Conservation (phyloP, 2,797 vertebrate species). For the Xenentodon cancila region DNA sequence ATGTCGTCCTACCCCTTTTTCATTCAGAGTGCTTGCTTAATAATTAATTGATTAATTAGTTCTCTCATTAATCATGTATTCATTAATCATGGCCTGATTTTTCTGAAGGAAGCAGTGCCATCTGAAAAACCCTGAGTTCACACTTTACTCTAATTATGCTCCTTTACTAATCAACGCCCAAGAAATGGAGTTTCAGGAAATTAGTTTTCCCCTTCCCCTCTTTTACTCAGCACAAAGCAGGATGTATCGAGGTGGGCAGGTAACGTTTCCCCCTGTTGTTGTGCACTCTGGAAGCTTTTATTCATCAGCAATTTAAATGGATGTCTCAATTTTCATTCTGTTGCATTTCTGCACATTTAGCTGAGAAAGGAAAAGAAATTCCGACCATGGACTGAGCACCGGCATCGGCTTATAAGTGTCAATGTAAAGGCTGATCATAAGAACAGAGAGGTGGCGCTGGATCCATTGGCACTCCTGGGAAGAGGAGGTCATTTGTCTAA, state of each 20-base stretch:
- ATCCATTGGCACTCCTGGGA: constrained; percentile 64
- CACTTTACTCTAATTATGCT: constrained; percentile 86
- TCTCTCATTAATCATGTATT: constrained; percentile 87
- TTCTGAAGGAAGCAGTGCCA: constrained; percentile 82
- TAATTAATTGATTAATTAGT: constrained; percentile 89
- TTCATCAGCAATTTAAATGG: constrained; percentile 75
- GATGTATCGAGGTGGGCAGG: constrained; percentile 78
- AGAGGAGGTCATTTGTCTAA: constrained; percentile 79
- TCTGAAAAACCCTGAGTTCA: constrained; percentile 83
- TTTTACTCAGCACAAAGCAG: constrained; percentile 74
- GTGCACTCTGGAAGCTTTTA: constrained; percentile 62
- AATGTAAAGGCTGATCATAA: constrained; percentile 65
- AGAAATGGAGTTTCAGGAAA: constrained; percentile 85
- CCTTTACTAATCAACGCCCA: constrained; percentile 85
- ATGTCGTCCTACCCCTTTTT: constrained; percentile 66
- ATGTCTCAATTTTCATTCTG: constrained; percentile 64
- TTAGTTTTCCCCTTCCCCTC: constrained; percentile 70
- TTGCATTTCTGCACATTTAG: constrained; percentile 49
- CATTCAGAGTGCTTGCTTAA: constrained; percentile 83
- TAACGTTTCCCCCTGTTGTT: constrained; percentile 49
- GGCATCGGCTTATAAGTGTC: constrained; percentile 74
- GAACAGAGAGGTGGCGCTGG: constrained; percentile 55
- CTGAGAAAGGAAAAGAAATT: constrained; percentile 45
- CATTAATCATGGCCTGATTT: constrained; percentile 86
- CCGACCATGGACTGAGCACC: constrained; percentile 46